These are phyloP conservation scores for Resseliella maxima DNA, from an alignment of 2,888 invertebrate species.

Conservation along the genomic window DNA sequence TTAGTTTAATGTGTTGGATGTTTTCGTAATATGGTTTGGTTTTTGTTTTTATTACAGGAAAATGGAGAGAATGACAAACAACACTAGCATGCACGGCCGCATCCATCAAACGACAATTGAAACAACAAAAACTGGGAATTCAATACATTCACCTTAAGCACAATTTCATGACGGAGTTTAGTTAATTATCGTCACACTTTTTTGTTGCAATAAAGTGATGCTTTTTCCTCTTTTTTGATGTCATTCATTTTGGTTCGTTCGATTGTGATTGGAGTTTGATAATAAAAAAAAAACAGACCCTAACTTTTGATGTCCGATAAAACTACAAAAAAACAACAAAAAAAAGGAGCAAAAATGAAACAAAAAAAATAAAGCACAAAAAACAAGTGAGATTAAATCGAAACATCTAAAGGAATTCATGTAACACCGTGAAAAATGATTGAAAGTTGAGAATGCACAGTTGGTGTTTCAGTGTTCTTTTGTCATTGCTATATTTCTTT, in stretches of 20 bases:
- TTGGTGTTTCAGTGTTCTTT: not conserved
- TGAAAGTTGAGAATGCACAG: not conserved
- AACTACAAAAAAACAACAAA: not conserved
- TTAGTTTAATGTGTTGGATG: not conserved
- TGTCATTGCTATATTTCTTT: not conserved
- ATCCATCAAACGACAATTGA: not conserved
- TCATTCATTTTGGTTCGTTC: not conserved
- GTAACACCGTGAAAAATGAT: not conserved
- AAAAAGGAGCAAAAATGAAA: not conserved
- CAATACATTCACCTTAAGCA: not conserved
- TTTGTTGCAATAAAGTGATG: not conserved
- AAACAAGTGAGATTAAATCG: not conserved
- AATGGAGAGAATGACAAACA: not conserved
- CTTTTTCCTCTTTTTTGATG: not conserved
- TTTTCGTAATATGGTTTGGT: not conserved
- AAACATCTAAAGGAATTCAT: not conserved
- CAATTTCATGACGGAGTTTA: not conserved
- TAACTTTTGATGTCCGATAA: not conserved
- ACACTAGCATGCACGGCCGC: not conserved
- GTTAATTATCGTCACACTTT: not conserved
- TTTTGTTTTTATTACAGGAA: not conserved
- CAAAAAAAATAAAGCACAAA: not conserved
- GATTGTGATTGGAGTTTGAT: not conserved
- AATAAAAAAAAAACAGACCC: not conserved
- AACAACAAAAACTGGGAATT: constrained; percentile 15